A percentile compares a stretch with the other conserved stretches of the same genome.
Evolutionary conservation across 2,888 invertebrate genomes (phyloP).

Genomic region (Junonia oenone): DNA sequence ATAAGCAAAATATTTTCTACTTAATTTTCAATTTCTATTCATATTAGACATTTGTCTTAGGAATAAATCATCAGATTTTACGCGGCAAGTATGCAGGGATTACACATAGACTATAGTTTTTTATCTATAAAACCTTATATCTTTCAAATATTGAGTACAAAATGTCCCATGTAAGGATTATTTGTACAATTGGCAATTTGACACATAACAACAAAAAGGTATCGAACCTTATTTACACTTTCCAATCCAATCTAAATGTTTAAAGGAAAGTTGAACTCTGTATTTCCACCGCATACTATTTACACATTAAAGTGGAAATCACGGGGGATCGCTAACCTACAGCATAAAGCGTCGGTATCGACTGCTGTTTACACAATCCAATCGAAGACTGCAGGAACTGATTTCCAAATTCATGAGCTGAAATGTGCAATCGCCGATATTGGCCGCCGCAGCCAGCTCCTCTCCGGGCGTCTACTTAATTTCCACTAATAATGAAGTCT

Average conservation of each 20-base stretch:
- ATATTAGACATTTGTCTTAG: too few relatives aligned
- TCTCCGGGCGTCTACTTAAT: slow-evolving; percentile 2
- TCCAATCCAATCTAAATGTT: background rate
- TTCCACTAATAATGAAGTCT: slow-evolving; percentile 6
- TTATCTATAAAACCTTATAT: too few relatives aligned
- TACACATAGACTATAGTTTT: too few relatives aligned
- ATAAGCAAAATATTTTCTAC: too few relatives aligned
- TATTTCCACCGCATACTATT: slow-evolving; percentile 1
- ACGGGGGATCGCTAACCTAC: slow-evolving; percentile 7
- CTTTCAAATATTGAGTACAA: too few relatives aligned
- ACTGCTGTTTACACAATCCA: slow-evolving; percentile 25
- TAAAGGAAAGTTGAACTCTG: background rate
- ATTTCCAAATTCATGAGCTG: slow-evolving; percentile 46
- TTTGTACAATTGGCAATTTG: background rate
- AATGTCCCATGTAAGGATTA: background rate
- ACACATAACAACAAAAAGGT: background rate
- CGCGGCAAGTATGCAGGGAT: too few relatives aligned
- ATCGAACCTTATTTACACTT: background rate
- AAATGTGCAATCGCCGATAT: slow-evolving; percentile 47
- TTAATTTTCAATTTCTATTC: too few relatives aligned
- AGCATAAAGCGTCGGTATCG: slow-evolving; percentile 11
- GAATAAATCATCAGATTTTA: too few relatives aligned
- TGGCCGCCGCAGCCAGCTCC: slow-evolving; percentile 25
- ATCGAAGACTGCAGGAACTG: slow-evolving; percentile 27
- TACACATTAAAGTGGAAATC: slow-evolving; percentile 9